Evolutionary conservation across 2,888 invertebrate genomes (phyloP).

Genomic region (Cephus pulcher): DNA sequence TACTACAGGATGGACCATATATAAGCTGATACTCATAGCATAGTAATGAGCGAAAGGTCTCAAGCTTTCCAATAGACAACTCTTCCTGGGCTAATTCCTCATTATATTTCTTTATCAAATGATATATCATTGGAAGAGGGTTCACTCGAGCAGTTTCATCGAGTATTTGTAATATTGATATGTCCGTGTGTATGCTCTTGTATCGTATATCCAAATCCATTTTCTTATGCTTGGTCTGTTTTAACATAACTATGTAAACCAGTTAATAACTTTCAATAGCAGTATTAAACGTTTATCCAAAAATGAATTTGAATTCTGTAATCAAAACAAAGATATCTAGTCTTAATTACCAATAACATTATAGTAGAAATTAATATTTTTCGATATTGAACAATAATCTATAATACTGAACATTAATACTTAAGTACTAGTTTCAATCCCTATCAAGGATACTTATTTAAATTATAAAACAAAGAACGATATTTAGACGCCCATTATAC

Average conservation of each 20-base stretch:
- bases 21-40: constrained; percentile 44
- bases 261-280: not conserved
- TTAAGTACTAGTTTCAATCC: not conserved
- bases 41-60: constrained; percentile 38
- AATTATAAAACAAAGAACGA: not conserved
- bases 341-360: too few relatives aligned
- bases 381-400: too few relatives aligned
- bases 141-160: not conserved
- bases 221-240: not conserved
- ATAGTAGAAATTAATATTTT: too few relatives aligned
- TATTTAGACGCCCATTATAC: not conserved
- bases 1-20: not conserved
- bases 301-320: constrained; percentile 9
- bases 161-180: not conserved
- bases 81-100: constrained; percentile 24
- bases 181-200: not conserved
- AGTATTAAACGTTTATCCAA: constrained; percentile 9
- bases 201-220: not conserved
- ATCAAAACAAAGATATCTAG: not conserved
- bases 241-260: not conserved
- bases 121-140: not conserved
- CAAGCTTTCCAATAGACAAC: constrained; percentile 28
- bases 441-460: not conserved
- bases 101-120: constrained; percentile 24
- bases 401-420: too few relatives aligned